Evolutionary conservation across 2,797 vertebrate genomes (phyloP), one percentile per base, ranked within the genome.

Genomic region (Lerista edwardsae): DNA sequence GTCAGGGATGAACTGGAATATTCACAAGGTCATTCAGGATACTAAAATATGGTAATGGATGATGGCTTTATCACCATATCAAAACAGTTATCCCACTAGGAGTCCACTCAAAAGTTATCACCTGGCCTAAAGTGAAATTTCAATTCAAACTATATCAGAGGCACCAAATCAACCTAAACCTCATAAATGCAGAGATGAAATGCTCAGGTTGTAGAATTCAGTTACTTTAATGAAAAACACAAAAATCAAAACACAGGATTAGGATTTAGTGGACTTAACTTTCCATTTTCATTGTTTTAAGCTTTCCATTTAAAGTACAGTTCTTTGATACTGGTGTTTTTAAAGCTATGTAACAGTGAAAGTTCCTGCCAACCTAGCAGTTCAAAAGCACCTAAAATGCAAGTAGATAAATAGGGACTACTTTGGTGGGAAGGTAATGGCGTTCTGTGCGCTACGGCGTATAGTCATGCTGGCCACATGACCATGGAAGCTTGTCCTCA

Each of bases 201-300:
- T 8, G 64, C 8, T 23, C 4, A 3, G n/a, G 67, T 68, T 41
- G 1, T 1, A 62, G 6, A 51, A 29, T 3, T 31, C 83, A 0
- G 75, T 27, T 39, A 0, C 0, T 0, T 80, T 10, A 36, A 44
- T 0, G 0, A 78, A 75, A 12, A 0, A 3, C 19, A 5, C 0
- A 3, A 14, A 25, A 72, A 65, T 34, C 77, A 86, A 74, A 6
- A 3, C 65, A 1, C 6, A 59, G 36, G n/a, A 36, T 34, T 4
- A 0, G 8, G 27, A 19, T 0, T 51, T 5, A 65, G 3, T 76
- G 80, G 86, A 25, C 64, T 62, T 1, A 23, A 1, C 1, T 51
- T 6, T n/a, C 29, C 67, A 1, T 36, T 11, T 47, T 8, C 57
- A 23, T 34, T 79, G 61, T 57, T 73, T 87, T 1, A 72, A 79